These are phyloP conservation scores for Theristicus caerulescens DNA, from an alignment of 2,113 vertebrate species.

Conservation along the genomic window DNA sequence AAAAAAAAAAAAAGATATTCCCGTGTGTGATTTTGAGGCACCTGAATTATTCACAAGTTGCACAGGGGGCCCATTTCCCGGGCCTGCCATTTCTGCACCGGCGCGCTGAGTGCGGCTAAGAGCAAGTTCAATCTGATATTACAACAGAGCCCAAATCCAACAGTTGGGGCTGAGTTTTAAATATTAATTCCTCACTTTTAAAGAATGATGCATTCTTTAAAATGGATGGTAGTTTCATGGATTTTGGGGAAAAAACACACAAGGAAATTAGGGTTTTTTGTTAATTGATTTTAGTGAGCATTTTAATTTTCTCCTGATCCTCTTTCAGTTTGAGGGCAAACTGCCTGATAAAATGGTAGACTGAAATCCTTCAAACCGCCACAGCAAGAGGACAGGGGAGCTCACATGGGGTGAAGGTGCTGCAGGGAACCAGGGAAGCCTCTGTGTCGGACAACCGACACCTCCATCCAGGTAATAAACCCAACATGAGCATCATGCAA, in stretches of 20 bases:
- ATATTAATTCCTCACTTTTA: neutral
- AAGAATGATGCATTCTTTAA: neutral
- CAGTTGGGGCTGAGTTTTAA: neutral
- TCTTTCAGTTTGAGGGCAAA: neutral
- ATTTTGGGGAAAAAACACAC: neutral
- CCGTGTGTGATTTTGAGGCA: slow-evolving; percentile 6
- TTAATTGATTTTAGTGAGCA: neutral
- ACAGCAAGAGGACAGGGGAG: neutral
- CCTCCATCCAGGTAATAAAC: neutral
- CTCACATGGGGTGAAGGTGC: neutral
- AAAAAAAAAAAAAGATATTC: neutral
- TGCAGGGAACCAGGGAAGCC: neutral
- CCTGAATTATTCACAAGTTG: slow-evolving; percentile 36
- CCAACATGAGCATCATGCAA: accelerated
- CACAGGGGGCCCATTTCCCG: neutral
- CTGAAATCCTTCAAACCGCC: neutral
- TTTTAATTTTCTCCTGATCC: neutral
- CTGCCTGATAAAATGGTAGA: neutral
- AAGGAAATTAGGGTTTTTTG: neutral
- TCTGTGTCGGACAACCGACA: neutral
- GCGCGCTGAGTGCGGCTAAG: neutral
- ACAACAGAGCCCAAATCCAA: neutral
- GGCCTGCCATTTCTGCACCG: neutral
- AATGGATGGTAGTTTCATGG: neutral
- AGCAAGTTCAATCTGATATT: neutral